Evolutionary conservation across 2,113 vertebrate genomes (phyloP).

Genomic region (Pluvialis apricaria): DNA sequence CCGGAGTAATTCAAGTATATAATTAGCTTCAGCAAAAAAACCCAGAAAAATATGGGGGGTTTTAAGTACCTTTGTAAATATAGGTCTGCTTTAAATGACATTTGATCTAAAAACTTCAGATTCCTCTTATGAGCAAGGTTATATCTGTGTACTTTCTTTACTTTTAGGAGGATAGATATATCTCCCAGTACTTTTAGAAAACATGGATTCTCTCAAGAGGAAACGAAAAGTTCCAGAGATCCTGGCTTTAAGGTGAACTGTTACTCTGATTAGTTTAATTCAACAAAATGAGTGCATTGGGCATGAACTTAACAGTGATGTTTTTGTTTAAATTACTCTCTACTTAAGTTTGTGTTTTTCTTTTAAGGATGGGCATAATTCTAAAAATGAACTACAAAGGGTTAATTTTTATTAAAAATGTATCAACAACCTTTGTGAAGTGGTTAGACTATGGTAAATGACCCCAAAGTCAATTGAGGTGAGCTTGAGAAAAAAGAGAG

Average conservation of each 20-base stretch:
- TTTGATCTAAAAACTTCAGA: neutral
- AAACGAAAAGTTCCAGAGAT: constrained; percentile 91
- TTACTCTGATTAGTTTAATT: constrained; percentile 77
- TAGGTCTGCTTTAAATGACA: neutral
- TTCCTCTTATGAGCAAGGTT: neutral
- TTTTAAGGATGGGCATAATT: constrained; percentile 93
- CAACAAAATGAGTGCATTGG: constrained; percentile 78
- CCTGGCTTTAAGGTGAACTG: constrained; percentile 97
- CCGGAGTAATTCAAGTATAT: neutral
- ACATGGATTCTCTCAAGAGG: constrained; percentile 94
- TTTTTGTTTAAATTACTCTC: constrained; percentile 90
- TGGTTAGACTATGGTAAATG: constrained; percentile 96
- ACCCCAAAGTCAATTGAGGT: constrained; percentile 93
- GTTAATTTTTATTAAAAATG: constrained; percentile 94
- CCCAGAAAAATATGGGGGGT: accelerated
- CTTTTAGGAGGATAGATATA: constrained; percentile 95
- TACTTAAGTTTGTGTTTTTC: constrained; percentile 94
- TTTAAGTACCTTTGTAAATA: neutral
- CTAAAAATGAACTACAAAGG: constrained; percentile 95
- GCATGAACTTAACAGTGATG: constrained; percentile 84
- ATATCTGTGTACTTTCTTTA: neutral
- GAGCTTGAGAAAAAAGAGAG: constrained; percentile 93
- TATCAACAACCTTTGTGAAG: constrained; percentile 92
- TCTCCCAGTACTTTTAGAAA: constrained; percentile 99
- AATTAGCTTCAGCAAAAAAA: neutral